Base-by-base conservation (phyloP, 1,140 invertebrate genomes). In the Nasonia giraulti region DNA sequence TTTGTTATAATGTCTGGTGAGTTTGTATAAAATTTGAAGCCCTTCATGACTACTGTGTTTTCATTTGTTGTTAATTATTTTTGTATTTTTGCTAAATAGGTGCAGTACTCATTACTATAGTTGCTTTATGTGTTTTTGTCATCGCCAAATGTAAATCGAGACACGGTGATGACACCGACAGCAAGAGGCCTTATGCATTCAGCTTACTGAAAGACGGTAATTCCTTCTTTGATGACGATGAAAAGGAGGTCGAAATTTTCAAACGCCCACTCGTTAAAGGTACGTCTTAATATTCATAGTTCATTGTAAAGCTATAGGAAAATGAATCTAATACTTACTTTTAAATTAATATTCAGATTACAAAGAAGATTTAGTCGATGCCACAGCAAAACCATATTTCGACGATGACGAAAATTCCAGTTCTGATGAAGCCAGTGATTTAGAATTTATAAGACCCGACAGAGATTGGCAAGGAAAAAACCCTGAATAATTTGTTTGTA, bases 1-100 rank as follows among this genome's bases (percentile, higher is more conserved):
- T 97, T 97, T 89, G 94, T 97, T 69, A 94, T 96, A 85, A 88
- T 97, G 4, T 92, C 95, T 85, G 96, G 96, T 96, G 90, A 91
- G 89, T 90, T 62, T 27, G 69, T 82, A 68, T 37, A 14, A 81
- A 31, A 47, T 37, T 27, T 50, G 1, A n/a, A 31, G 37, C 44
- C 31, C 14, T 84, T 86, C 77, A 50, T 87, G 80, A 85, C 40
- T 76, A 33, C 66, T 23, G 75, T 37, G 69, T 86, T 71, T 50
- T 85, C 1, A n/a, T 40, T 37, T 37, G 33, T 3, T 37, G 5
- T 37, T 5, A 4, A 37, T 37, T 37, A 37, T 37, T 6, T 37
- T 37, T 76, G 1, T 27, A 37, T 23, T 50, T 69, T 91, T 69
- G 84, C 77, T 76, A 62, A 88, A 77, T 80, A 93, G 91, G 91